These are phyloP conservation scores for Idaea straminata DNA, from an alignment of 2,888 invertebrate species.

Conservation along the genomic window DNA sequence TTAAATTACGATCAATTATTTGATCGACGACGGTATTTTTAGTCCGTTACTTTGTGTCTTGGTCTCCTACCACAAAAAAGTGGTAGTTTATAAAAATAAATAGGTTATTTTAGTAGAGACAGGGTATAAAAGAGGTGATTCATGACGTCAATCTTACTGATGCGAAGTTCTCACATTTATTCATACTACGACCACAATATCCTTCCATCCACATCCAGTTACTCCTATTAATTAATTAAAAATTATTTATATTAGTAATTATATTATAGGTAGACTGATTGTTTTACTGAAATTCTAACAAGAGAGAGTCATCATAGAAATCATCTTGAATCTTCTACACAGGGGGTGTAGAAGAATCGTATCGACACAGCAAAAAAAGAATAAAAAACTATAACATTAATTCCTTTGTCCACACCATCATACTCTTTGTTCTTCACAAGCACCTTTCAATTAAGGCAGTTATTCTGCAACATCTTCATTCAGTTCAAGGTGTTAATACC, in stretches of 20 bases:
- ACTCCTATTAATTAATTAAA: no score
- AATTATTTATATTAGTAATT: no score
- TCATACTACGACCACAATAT: no score
- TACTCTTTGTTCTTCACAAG: constrained; percentile 1
- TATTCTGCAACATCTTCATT: constrained; percentile 59
- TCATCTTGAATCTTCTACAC: neutral
- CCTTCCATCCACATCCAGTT: no score
- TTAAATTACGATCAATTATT: neutral
- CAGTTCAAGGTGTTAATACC: constrained; percentile 72
- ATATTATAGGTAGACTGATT: neutral
- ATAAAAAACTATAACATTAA: neutral
- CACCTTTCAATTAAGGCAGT: constrained; percentile 2
- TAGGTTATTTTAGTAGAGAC: no score
- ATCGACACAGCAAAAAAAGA: neutral
- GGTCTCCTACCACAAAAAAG: no score
- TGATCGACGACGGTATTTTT: neutral
- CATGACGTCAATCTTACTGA: no score
- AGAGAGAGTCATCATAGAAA: neutral
- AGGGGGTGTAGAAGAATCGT: neutral
- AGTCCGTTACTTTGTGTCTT: neutral
- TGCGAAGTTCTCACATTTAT: no score
- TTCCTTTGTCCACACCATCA: neutral
- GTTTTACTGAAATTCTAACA: neutral
- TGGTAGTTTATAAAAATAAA: no score
- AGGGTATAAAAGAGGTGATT: no score